These are phyloP conservation scores for Ahaetulla prasina DNA, from an alignment of 2,113 vertebrate species.

Conservation along the genomic window DNA sequence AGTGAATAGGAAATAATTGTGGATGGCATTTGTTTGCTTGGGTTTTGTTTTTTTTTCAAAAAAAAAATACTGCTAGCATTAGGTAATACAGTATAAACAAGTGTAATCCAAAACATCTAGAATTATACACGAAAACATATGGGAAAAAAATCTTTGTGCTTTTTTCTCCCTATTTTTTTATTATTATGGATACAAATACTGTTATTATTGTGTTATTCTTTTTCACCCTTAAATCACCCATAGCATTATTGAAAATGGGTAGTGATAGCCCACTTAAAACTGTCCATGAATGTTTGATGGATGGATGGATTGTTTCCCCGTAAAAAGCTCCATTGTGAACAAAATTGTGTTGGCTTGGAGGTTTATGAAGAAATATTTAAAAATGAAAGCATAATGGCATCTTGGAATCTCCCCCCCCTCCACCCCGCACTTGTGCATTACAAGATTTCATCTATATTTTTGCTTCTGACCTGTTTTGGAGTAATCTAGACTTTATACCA, in stretches of 20 bases:
- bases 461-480: not conserved
- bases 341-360: not conserved
- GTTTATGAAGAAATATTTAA: not conserved
- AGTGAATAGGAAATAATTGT: not conserved
- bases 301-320: not conserved
- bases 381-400: not conserved
- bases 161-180: not conserved
- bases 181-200: not conserved
- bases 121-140: not conserved
- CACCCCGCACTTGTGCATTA: not conserved
- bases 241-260: not conserved
- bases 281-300: not conserved
- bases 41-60: not conserved
- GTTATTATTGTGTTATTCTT: not conserved
- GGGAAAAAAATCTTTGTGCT: not conserved
- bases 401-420: not conserved
- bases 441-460: not conserved
- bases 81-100: not conserved
- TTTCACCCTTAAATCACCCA: not conserved
- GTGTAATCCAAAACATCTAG: not conserved
- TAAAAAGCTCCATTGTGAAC: not conserved
- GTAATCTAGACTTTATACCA: not conserved
- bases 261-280: not conserved
- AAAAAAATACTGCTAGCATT: not conserved
- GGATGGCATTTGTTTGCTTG: not conserved